A percentile compares a stretch with the other conserved stretches of the same genome.
Conservation (phyloP, 2,113 vertebrate species). For the Sarotherodon lohbergeri region DNA sequence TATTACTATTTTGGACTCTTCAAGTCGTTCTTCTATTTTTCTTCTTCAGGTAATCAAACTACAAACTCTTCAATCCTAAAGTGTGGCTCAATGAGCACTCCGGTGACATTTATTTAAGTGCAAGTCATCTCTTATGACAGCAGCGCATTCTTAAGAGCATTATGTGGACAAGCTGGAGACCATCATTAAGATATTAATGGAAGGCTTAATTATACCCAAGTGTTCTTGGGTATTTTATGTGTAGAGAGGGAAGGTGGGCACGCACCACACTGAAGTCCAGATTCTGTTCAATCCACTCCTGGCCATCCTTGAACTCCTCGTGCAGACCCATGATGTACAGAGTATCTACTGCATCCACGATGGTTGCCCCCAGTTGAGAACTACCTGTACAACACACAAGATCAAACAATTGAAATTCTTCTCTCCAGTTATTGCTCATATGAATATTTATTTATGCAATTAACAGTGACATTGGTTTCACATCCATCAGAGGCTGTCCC, state of each 20-base stretch:
- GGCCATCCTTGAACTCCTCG: slow-evolving; percentile 93
- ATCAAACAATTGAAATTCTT: background rate
- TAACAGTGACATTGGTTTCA: background rate
- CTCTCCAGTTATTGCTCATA: background rate
- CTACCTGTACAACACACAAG: slow-evolving; percentile 75
- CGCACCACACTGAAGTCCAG: slow-evolving; percentile 93
- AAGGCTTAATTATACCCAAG: background rate
- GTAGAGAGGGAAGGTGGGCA: background rate
- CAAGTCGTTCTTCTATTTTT: background rate
- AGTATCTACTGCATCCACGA: slow-evolving; percentile 95
- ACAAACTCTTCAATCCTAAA: background rate
- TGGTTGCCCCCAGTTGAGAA: slow-evolving; percentile 93
- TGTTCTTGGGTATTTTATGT: background rate
- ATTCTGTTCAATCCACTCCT: slow-evolving; percentile 94
- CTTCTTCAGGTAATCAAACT: background rate
- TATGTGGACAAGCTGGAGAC: background rate
- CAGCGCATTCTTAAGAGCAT: background rate
- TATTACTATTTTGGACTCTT: background rate
- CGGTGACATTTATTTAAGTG: background rate
- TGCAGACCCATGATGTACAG: slow-evolving; percentile 98
- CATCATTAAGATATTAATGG: background rate
- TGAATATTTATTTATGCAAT: background rate
- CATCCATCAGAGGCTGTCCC: background rate
- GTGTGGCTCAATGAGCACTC: background rate
- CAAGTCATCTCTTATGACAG: background rate